Percentiles rank a stretch among this genome's conserved stretches.
phyloP scores from a whole-genome alignment of 1,140 invertebrate species.

The Drosophila sp. region DNA sequence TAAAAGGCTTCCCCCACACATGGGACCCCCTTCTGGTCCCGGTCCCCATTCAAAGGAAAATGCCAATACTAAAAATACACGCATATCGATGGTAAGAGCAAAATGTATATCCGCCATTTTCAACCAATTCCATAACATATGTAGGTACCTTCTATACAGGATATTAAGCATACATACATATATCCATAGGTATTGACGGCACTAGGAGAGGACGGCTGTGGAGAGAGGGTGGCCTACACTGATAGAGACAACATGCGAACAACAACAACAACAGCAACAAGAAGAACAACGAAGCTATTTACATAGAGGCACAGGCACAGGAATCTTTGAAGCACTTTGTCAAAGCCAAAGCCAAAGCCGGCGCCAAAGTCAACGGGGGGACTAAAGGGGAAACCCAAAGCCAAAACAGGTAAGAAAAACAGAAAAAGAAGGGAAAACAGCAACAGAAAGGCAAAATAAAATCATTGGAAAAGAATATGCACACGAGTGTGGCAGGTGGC shows the following conservation, averaged over 20 bases:
- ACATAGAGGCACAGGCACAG: conserved; percentile 23
- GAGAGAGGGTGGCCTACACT: neutral
- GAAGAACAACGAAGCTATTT: conserved; percentile 42
- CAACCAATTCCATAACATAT: conserved; percentile 18
- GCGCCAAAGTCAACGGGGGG: conserved; percentile 15
- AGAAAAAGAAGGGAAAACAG: neutral
- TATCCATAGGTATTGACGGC: neutral
- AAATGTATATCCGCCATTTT: conserved; percentile 44
- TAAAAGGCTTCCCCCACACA: conserved; percentile 3
- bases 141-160: neutral
- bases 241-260: conserved; percentile 25
- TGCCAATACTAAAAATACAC: conserved; percentile 66
- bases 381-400: neutral
- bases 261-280: conserved; percentile 20
- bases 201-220: neutral
- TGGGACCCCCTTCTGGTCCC: no score
- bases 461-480: conserved; percentile 46
- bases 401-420: neutral
- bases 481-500: conserved; percentile 36
- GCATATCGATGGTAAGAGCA: conserved; percentile 34
- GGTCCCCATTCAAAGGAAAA: conserved; percentile 36
- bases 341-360: conserved; percentile 27
- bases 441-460: conserved; percentile 15
- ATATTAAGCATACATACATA: conserved; percentile 2
- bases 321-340: conserved; percentile 53